Conservation (phyloP, 1,140 invertebrate species). For the Helicoverpa zea region DNA sequence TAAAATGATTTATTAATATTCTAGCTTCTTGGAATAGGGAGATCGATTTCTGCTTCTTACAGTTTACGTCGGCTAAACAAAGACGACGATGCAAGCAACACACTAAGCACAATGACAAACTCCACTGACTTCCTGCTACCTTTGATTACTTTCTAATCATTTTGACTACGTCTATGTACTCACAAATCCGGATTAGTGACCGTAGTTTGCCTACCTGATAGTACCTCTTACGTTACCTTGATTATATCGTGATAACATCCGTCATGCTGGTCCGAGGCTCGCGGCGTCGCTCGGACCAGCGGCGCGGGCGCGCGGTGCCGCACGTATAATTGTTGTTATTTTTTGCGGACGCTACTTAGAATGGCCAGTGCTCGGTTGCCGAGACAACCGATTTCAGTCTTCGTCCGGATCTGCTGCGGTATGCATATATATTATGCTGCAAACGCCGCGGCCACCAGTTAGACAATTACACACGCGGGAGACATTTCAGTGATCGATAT, state of each 20-base stretch:
- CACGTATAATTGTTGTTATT: conserved; percentile 75
- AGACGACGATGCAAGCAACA: background rate
- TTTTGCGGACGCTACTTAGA: conserved; percentile 65
- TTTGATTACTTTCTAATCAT: conserved; percentile 24
- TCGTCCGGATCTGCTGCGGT: conserved; percentile 63
- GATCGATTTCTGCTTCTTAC: background rate
- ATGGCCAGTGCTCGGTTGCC: conserved; percentile 65
- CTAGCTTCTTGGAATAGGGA: no score
- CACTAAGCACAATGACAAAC: background rate
- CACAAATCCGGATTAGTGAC: conserved; percentile 32
- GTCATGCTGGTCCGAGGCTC: conserved; percentile 29
- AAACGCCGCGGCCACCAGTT: conserved; percentile 54
- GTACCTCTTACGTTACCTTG: conserved; percentile 55
- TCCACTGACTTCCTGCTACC: background rate
- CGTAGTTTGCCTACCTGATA: conserved; percentile 43
- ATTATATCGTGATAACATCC: conserved; percentile 51
- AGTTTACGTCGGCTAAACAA: background rate
- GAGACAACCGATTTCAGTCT: conserved; percentile 72
- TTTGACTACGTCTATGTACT: background rate
- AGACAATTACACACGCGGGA: conserved; percentile 56
- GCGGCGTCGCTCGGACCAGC: background rate
- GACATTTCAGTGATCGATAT: conserved; percentile 56
- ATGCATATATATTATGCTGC: conserved; percentile 75
- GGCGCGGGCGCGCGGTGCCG: conserved; percentile 49
- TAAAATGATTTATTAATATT: no score